phyloP scores from a whole-genome alignment of 2,113 vertebrate genomes.

The Picathartes gymnocephalus region DNA sequence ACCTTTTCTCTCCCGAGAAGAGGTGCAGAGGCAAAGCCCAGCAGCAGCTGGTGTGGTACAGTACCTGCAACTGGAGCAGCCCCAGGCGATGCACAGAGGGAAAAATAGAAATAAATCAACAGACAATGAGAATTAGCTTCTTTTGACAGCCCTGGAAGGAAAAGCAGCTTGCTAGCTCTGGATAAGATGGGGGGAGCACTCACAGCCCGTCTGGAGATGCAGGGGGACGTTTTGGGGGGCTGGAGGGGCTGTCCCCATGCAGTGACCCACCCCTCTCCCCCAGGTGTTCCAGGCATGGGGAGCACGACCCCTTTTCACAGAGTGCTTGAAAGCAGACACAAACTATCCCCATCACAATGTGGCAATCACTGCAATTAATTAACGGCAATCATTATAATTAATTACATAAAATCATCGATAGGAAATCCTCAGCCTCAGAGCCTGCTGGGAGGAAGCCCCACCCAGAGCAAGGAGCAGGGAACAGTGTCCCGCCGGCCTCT shows the following conservation, averaged over 20 bases:
- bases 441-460: not conserved
- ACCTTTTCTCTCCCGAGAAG: fast-evolving
- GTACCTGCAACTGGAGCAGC: conserved; percentile 75
- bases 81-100: not conserved
- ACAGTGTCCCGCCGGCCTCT: not conserved
- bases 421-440: not conserved
- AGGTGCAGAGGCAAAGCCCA: not conserved
- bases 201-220: not conserved
- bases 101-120: conserved; percentile 25
- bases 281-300: fast-evolving
- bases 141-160: not conserved
- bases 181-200: fast-evolving
- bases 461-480: not conserved
- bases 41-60: not conserved
- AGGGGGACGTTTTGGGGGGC: not conserved
- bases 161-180: not conserved
- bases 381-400: not conserved
- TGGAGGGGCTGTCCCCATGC: not conserved
- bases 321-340: not conserved
- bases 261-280: not conserved
- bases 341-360: not conserved
- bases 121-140: conserved; percentile 17
- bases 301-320: not conserved
- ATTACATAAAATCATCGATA: not conserved
- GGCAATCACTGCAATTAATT: not conserved